Conservation (phyloP, 2,797 vertebrate genomes). For the Pangasius krempfi region DNA sequence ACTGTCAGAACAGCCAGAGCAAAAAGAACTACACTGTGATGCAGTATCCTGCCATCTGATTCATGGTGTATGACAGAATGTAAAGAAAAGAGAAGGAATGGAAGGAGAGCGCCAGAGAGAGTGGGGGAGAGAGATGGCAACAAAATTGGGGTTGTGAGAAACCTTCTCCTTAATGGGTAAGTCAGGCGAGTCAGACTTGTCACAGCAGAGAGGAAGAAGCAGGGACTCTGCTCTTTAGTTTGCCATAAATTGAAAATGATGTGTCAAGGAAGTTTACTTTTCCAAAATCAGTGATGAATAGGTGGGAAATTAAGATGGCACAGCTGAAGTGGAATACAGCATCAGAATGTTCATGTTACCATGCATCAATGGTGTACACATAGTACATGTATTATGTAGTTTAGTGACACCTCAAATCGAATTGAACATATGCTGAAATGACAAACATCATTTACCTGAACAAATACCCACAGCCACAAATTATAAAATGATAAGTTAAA, state of each 20-base stretch:
- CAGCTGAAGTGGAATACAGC: not conserved
- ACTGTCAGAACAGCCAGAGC: conserved; percentile 58
- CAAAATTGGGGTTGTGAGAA: conserved; percentile 39
- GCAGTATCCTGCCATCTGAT: conserved; percentile 44
- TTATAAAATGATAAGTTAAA: not conserved
- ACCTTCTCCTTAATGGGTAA: conserved; percentile 47
- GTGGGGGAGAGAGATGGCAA: conserved; percentile 36
- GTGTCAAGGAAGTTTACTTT: conserved; percentile 46
- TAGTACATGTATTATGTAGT: not conserved
- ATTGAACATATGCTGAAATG: not conserved
- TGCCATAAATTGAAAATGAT: conserved; percentile 39
- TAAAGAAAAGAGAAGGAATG: conserved; percentile 49
- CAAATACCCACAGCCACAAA: not conserved
- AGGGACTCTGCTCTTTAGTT: conserved; percentile 20
- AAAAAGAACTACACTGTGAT: conserved; percentile 52
- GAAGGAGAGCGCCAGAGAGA: conserved; percentile 18
- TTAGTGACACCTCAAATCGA: not conserved
- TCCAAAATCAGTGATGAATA: conserved; percentile 30
- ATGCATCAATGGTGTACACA: not conserved
- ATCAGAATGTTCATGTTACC: not conserved
- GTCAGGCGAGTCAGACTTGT: conserved; percentile 50
- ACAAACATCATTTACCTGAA: not conserved
- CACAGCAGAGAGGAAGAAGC: conserved; percentile 42
- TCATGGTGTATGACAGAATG: conserved; percentile 57
- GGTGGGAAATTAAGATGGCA: conserved; percentile 18